Conservation (phyloP, 2,113 vertebrate genomes). For the Chloroceryle aenea region DNA sequence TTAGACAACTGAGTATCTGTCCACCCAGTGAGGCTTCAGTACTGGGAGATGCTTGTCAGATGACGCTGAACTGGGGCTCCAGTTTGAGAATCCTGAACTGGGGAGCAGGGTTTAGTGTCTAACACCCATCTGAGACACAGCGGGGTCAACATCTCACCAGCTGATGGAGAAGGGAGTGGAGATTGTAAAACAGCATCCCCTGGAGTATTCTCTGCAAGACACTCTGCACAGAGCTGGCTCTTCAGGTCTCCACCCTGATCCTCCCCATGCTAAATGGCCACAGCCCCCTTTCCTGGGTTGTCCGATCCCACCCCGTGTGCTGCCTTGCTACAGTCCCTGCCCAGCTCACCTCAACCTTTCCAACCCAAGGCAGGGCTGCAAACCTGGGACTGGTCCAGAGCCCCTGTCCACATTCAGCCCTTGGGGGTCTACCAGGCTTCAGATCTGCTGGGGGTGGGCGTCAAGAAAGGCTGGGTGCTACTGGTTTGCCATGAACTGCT, state of each 20-base stretch:
- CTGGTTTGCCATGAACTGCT: background rate
- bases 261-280: background rate
- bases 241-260: background rate
- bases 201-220: background rate
- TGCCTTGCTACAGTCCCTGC: background rate
- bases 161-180: background rate
- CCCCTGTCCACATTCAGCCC: accelerated
- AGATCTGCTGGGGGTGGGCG: accelerated
- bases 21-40: background rate
- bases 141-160: background rate
- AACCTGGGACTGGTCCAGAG: background rate
- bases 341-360: background rate
- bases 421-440: background rate
- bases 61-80: background rate
- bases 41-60: background rate
- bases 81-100: background rate
- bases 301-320: accelerated
- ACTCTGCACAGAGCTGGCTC: background rate
- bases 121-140: accelerated
- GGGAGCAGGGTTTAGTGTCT: background rate
- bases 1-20: background rate
- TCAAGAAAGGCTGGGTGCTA: background rate
- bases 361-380: background rate
- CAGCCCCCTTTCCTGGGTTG: background rate
- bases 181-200: background rate